phyloP scores from a whole-genome alignment of 2,888 invertebrate genomes.

The Carabus problematicus region DNA sequence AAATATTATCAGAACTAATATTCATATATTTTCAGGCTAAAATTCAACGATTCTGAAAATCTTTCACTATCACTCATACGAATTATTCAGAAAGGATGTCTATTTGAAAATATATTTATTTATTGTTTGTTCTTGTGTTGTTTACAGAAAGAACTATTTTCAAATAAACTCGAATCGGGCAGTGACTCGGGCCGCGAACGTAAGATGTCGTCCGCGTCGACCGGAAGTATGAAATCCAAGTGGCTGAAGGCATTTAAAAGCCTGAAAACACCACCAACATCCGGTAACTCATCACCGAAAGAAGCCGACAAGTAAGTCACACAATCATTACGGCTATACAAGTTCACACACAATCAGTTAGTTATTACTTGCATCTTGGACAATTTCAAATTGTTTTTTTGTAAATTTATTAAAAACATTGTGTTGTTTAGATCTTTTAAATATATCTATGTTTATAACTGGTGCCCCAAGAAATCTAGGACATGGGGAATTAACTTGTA shows the following conservation, averaged over 20 bases:
- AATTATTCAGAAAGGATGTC: slow-evolving; percentile 41
- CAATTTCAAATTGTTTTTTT: too few species aligned
- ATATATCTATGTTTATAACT: too few species aligned
- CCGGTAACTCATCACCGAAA: slow-evolving; percentile 58
- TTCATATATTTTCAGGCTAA: too few species aligned
- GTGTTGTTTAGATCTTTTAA: too few species aligned
- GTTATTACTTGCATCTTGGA: slow-evolving; percentile 31
- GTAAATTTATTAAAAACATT: too few species aligned
- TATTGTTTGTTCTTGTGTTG: slow-evolving; percentile 38
- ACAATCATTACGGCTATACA: not conserved
- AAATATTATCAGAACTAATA: too few species aligned
- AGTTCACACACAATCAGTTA: not conserved
- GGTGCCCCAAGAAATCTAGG: too few species aligned
- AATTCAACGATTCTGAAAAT: too few species aligned
- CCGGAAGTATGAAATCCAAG: slow-evolving; percentile 93
- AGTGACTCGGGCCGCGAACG: slow-evolving; percentile 71
- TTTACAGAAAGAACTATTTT: slow-evolving; percentile 84
- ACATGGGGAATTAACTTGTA: too few species aligned
- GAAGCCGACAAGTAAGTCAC: slow-evolving; percentile 70
- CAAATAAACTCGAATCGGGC: slow-evolving; percentile 75
- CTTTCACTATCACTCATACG: too few species aligned
- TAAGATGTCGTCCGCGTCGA: slow-evolving; percentile 85
- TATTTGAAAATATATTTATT: not conserved
- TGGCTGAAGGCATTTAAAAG: slow-evolving; percentile 97
- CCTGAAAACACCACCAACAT: slow-evolving; percentile 77